These are phyloP conservation scores for Cichlasoma orientale DNA, from an alignment of 2,797 vertebrate species.

Conservation along the genomic window DNA sequence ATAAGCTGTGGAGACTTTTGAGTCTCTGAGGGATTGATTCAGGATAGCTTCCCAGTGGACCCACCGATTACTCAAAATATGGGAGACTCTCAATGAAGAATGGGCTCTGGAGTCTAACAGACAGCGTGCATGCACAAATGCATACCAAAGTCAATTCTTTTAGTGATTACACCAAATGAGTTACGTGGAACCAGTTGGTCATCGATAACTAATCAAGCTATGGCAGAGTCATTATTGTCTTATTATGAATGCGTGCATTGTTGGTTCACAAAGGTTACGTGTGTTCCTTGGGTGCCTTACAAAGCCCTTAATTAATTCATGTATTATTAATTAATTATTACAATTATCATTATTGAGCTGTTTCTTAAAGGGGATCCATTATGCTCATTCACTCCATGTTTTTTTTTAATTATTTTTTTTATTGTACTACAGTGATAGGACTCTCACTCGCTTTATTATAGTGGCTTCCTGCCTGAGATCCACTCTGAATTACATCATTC, in stretches of 20 bases:
- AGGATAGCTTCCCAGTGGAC: conserved; percentile 11
- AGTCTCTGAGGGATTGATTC: conserved; percentile 11
- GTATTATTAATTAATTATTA: neutral
- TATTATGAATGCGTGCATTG: neutral
- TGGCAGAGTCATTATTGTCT: neutral
- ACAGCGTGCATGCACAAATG: neutral
- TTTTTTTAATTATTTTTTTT: no score
- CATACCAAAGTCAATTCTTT: conserved; percentile 25
- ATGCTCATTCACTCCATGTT: neutral
- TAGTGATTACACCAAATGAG: conserved; percentile 35
- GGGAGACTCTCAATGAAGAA: conserved; percentile 11
- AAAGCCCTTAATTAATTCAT: neutral
- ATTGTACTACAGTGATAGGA: no score
- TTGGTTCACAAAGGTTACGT: neutral
- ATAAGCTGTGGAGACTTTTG: neutral
- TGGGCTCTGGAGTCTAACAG: neutral
- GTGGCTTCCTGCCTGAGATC: neutral
- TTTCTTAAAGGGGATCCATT: neutral
- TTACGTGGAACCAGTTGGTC: neutral
- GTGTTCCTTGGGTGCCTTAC: neutral
- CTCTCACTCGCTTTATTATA: no score
- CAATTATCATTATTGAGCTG: neutral
- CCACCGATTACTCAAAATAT: conserved; percentile 27
- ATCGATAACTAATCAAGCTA: conserved; percentile 21
- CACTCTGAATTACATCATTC: no score